Conservation (phyloP, 2,113 vertebrate species). For the Apeltes quadracus region DNA sequence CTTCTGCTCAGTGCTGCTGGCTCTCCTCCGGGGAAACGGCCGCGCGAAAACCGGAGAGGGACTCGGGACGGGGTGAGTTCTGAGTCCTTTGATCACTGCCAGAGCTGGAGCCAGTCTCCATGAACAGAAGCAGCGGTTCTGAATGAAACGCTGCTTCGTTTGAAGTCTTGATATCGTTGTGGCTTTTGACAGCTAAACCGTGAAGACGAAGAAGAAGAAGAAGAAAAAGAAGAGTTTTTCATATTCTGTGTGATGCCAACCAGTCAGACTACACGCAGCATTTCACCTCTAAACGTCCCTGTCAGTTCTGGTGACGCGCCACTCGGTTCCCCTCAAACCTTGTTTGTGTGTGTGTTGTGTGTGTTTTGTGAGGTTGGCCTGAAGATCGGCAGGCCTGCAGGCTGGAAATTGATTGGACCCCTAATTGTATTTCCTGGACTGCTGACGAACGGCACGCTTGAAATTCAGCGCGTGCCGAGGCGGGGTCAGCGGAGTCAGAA, state of each 20-base stretch:
- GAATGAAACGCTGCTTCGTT: conserved; percentile 18
- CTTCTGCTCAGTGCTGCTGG: conserved; percentile 42
- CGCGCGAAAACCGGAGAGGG: conserved; percentile 28
- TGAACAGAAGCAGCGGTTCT: conserved; percentile 18
- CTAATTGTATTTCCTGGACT: conserved; percentile 71
- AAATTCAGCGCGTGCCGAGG: conserved; percentile 56
- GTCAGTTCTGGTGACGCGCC: conserved; percentile 33
- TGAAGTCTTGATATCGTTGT: conserved; percentile 37
- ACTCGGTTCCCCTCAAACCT: conserved; percentile 16
- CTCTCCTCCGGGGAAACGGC: conserved; percentile 39
- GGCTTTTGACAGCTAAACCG: conserved; percentile 18
- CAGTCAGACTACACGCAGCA: background rate
- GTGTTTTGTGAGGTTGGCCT: background rate
- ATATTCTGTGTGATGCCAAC: background rate
- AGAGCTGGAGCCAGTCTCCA: conserved; percentile 27
- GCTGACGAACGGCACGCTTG: conserved; percentile 50
- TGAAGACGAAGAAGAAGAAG: conserved; percentile 8
- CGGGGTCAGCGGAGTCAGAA: conserved; percentile 56
- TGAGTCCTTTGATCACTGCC: conserved; percentile 37
- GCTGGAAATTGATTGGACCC: conserved; percentile 68
- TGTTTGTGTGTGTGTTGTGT: background rate
- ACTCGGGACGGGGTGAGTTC: conserved; percentile 65
- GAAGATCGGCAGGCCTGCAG: conserved; percentile 42
- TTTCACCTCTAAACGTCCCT: conserved; percentile 25
- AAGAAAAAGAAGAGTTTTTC: conserved; percentile 7